Conservation (phyloP, 2,113 vertebrate species). For the Maylandia zebra region DNA sequence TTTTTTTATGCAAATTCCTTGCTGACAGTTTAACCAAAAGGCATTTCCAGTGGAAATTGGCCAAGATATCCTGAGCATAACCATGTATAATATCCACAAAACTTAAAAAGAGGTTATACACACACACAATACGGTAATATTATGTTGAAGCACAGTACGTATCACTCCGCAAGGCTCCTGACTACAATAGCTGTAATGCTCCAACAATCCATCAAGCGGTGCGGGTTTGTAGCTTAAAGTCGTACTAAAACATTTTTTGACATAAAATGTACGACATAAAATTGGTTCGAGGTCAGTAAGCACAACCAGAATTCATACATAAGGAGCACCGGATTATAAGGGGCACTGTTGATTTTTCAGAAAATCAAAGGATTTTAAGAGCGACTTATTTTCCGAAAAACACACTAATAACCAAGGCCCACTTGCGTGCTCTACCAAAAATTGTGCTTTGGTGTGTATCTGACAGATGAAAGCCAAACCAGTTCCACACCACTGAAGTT, state of each 20-base stretch:
- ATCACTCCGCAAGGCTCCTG: background rate
- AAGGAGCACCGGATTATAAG: background rate
- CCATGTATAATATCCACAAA: no score
- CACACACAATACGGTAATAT: background rate
- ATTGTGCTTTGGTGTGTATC: accelerated
- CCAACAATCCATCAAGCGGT: accelerated
- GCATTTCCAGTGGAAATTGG: no score
- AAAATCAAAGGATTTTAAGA: background rate
- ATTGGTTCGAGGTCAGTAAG: accelerated
- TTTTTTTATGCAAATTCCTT: no score
- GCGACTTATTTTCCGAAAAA: accelerated
- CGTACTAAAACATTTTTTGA: background rate
- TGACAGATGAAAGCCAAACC: background rate
- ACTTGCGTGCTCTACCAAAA: background rate
- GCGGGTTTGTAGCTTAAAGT: accelerated
- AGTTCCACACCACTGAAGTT: background rate
- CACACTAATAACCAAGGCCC: accelerated
- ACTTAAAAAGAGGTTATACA: no score
- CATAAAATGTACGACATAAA: accelerated
- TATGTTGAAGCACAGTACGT: background rate
- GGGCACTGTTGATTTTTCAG: accelerated
- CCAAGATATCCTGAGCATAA: no score
- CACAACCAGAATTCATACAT: background rate
- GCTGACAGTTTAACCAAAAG: no score
- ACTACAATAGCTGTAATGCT: accelerated